Evolutionary conservation across 2,888 invertebrate species (phyloP).

Genomic region (Petrolisthes manimaculis): DNA sequence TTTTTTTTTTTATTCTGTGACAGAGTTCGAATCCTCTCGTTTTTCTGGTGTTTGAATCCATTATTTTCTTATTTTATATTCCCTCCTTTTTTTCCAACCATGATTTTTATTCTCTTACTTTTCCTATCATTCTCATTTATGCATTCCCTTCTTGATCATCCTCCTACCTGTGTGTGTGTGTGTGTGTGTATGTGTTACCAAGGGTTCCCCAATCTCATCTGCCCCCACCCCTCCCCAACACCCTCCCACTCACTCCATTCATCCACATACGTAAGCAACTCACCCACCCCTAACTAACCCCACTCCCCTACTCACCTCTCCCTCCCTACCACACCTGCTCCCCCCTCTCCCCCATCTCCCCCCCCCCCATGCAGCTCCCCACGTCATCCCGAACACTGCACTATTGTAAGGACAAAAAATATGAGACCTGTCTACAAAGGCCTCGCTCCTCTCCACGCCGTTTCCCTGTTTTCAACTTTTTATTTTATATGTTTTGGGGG

Average conservation of each 20-base stretch:
- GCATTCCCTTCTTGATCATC: not conserved
- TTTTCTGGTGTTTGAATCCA: not conserved
- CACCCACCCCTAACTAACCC: not conserved
- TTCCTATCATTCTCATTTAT: not conserved
- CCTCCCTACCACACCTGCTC: not conserved
- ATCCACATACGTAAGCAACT: not conserved
- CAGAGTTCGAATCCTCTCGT: not conserved
- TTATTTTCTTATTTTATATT: not conserved
- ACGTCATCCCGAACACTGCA: conserved; percentile 33
- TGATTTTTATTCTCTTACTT: not conserved
- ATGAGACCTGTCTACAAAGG: conserved; percentile 24
- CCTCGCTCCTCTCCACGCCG: conserved; percentile 20
- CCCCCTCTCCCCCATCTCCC: conserved; percentile 8
- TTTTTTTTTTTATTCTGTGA: not conserved
- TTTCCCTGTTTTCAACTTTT: conserved; percentile 37
- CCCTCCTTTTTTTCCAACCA: not conserved
- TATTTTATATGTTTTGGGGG: conserved; percentile 16
- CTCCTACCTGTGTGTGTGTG: not conserved
- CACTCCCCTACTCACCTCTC: not conserved
- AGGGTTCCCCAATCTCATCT: not conserved
- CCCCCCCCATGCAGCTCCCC: conserved; percentile 14
- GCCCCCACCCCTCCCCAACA: not conserved
- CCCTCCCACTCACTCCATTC: not conserved
- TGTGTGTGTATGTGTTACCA: not conserved
- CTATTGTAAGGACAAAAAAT: conserved; percentile 30